A percentile compares a stretch with the other conserved stretches of the same genome.
Evolutionary conservation across 64 coral and sea anemone species (phyloP).

Genomic region (Stichodactyla mertensii): DNA sequence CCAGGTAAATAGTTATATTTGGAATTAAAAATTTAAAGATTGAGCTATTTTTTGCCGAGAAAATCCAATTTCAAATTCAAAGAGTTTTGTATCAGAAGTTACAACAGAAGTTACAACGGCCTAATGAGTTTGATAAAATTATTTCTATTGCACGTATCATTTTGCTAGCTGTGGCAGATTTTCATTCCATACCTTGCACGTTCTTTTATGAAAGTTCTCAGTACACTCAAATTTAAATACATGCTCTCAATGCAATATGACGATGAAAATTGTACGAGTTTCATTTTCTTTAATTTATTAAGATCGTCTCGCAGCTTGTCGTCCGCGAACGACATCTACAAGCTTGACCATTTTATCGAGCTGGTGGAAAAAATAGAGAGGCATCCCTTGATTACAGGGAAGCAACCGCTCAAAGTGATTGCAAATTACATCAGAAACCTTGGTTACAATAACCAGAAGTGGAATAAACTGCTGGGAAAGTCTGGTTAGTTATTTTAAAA

Average conservation of each 20-base stretch:
- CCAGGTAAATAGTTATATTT: too few relatives aligned
- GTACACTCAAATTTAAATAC: not conserved
- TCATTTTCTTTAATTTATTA: not conserved
- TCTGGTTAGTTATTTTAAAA: not conserved
- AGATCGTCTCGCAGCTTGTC: not conserved
- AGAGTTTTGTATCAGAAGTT: too few relatives aligned
- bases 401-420: slow-evolving; percentile 22
- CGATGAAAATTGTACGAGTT: too few relatives aligned
- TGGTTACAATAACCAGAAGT: slow-evolving; percentile 29
- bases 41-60: too few relatives aligned
- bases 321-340: slow-evolving; percentile 26
- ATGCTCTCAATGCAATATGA: not conserved
- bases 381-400: not conserved
- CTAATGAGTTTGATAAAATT: too few relatives aligned
- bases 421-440: slow-evolving; percentile 37
- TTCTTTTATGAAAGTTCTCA: too few relatives aligned
- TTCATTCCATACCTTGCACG: not conserved
- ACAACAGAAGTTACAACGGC: too few relatives aligned
- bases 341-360: slow-evolving; percentile 41
- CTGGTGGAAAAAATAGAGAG: slow-evolving; percentile 44
- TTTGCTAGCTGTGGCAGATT: not conserved
- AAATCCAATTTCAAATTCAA: too few relatives aligned
- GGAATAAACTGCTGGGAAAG: slow-evolving; percentile 24
- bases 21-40: too few relatives aligned
- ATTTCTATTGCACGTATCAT: not conserved